Evolutionary conservation across 23 tunicate genomes (phyloP), one percentile per base, ranked within the genome.

Genomic region (Corella eumyota): DNA sequence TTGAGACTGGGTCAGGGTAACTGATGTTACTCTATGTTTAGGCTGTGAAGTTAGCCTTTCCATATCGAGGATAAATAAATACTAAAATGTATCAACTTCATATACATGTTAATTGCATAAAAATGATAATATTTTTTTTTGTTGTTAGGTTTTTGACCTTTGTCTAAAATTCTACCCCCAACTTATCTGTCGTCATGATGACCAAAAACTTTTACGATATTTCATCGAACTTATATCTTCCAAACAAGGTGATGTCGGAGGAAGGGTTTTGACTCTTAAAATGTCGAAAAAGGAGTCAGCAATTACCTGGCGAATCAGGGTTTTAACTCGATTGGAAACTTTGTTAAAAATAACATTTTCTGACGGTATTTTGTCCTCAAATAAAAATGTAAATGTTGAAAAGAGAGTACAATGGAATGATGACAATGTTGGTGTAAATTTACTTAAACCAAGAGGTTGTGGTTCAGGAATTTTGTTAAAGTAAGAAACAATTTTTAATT

Each of bases 231-330:
- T 84, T 32, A 84, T 84, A 19, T 84, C 94, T 19, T 54, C 68
- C 25, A 84, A 84, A 45, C 76, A 75, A 75, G 68, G 53, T 34
- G 60, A 45, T 7, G 32, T 3, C 3, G n/a, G 37, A 4, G 62
- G 47, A 19, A 66, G 94, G 3, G 50, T 76, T 45, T 56, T 84
- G 4, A 40, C 72, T 2, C 75, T 73, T 68, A 75, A 71, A 5
- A 53, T 75, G 30, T 69, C 94, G 11, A 84, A 69, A 23, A 75
- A 84, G 48, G 94, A 84, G 51, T 65, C 94, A 9, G 74, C 83
- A 0, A 30, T 75, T 22, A 21, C 50, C 0, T 84, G 94, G 94
- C 48, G 94, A 27, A 62, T 57, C 36, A 32, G 71, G 63, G 67
- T 84, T 57, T 61, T 84, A 54, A 25, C 64, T 24, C 69, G 74